These are phyloP conservation scores for Synergus umbraculus DNA, from an alignment of 2,888 invertebrate genomes.

Conservation along the genomic window DNA sequence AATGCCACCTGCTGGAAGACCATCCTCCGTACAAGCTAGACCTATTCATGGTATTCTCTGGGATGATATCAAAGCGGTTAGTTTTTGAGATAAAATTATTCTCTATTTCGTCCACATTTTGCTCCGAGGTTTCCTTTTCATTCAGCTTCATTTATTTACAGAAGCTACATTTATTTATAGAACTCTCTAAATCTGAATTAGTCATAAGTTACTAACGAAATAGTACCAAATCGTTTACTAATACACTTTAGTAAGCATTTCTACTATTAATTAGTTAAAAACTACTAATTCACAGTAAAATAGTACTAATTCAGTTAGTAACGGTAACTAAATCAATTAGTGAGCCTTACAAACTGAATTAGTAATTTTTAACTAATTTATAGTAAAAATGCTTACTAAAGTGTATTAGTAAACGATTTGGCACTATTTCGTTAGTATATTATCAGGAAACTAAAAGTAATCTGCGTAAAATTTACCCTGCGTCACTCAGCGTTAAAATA, in stretches of 20 bases:
- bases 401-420: too few relatives aligned
- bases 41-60: slow-evolving; percentile 69
- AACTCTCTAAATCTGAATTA: too few relatives aligned
- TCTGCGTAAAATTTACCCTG: slow-evolving; percentile 16
- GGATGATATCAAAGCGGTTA: slow-evolving; percentile 71
- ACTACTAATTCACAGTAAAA: too few relatives aligned
- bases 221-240: too few relatives aligned
- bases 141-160: not conserved
- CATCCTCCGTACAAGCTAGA: slow-evolving; percentile 74
- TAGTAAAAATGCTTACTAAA: too few relatives aligned
- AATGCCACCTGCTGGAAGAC: slow-evolving; percentile 73
- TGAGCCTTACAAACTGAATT: too few relatives aligned
- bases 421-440: not conserved
- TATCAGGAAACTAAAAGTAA: not conserved
- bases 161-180: not conserved
- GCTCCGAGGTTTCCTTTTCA: not conserved
- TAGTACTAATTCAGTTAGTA: too few relatives aligned
- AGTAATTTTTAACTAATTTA: too few relatives aligned
- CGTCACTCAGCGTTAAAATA: slow-evolving; percentile 1
- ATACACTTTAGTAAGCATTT: too few relatives aligned
- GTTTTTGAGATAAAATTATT: slow-evolving; percentile 37
- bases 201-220: too few relatives aligned
- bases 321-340: too few relatives aligned
- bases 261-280: too few relatives aligned
- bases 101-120: not conserved